These are phyloP conservation scores for Andrena trimmerana DNA, from an alignment of 2,888 invertebrate species.

Conservation along the genomic window DNA sequence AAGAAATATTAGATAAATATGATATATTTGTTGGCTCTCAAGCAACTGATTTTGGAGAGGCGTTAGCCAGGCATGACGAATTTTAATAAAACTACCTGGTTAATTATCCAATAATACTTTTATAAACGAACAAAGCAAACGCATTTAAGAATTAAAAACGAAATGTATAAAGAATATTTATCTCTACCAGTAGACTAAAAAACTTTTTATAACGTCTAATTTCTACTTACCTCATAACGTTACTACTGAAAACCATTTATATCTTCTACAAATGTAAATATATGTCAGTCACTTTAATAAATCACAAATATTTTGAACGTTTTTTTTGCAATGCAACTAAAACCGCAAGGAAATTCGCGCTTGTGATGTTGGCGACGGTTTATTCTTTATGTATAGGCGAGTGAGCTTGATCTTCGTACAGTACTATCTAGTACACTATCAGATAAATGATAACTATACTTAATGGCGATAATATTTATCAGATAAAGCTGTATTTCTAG, in stretches of 20 bases:
- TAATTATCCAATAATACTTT: constrained; percentile 50
- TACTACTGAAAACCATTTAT: constrained; percentile 36
- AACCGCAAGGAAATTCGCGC: background rate
- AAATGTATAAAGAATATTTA: constrained; percentile 58
- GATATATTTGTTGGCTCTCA: constrained; percentile 99
- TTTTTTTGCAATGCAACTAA: background rate
- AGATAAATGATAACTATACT: constrained; percentile 16
- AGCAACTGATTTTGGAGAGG: constrained; percentile 99
- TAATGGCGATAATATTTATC: constrained; percentile 46
- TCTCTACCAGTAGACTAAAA: constrained; percentile 44
- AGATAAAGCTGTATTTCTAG: constrained; percentile 50
- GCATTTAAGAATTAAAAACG: constrained; percentile 49
- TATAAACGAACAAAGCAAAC: constrained; percentile 48
- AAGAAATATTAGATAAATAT: constrained; percentile 97
- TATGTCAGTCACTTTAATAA: constrained; percentile 40
- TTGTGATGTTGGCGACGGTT: background rate
- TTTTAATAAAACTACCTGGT: constrained; percentile 87
- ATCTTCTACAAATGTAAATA: constrained; percentile 57
- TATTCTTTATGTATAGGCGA: background rate
- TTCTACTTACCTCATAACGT: constrained; percentile 52
- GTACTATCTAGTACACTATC: background rate
- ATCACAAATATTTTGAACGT: constrained; percentile 38
- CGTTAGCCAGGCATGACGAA: constrained; percentile 97
- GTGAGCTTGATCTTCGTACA: background rate
- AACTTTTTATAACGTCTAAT: constrained; percentile 55